Percentiles rank a stretch among this genome's conserved stretches.
These are phyloP conservation scores for Alitta virens DNA, from an alignment of 2,888 invertebrate genomes.

Conservation along the genomic window DNA sequence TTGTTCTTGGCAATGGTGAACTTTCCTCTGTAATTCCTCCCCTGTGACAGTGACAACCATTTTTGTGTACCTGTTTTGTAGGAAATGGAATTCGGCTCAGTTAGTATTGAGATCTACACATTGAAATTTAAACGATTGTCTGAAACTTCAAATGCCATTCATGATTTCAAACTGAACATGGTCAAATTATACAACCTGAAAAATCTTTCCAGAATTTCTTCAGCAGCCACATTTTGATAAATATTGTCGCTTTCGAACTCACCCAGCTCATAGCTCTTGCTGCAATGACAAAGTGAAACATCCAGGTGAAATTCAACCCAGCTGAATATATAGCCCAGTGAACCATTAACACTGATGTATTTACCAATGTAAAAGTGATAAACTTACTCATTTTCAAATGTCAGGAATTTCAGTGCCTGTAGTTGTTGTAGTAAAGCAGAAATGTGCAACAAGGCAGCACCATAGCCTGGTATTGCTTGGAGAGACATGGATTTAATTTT, in stretches of 20 bases:
- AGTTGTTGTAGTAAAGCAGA: constrained; percentile 49
- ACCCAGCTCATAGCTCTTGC: constrained; percentile 44
- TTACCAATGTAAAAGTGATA: too few relatives aligned
- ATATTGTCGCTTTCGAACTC: constrained; percentile 51
- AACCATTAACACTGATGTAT: too few relatives aligned
- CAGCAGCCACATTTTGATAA: constrained; percentile 48
- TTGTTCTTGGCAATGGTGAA: constrained; percentile 51
- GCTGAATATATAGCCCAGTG: too few relatives aligned
- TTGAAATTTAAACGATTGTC: background rate
- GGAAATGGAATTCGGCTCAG: too few relatives aligned
- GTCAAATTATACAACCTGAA: constrained; percentile 26
- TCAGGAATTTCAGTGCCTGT: constrained; percentile 47
- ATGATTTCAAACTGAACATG: background rate
- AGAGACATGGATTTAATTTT: constrained; percentile 34
- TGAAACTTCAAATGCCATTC: background rate
- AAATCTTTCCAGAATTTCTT: constrained; percentile 48
- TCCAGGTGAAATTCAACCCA: background rate
- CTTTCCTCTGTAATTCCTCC: constrained; percentile 45
- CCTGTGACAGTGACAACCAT: constrained; percentile 48
- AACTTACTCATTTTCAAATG: constrained; percentile 48
- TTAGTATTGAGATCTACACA: too few relatives aligned
- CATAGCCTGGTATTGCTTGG: constrained; percentile 45
- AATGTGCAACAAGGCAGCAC: constrained; percentile 47
- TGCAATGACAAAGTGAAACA: constrained; percentile 28
- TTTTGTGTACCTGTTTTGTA: constrained; percentile 43